These are phyloP conservation scores for Oxyruncus cristatus DNA, from an alignment of 2,113 vertebrate species.

Conservation along the genomic window DNA sequence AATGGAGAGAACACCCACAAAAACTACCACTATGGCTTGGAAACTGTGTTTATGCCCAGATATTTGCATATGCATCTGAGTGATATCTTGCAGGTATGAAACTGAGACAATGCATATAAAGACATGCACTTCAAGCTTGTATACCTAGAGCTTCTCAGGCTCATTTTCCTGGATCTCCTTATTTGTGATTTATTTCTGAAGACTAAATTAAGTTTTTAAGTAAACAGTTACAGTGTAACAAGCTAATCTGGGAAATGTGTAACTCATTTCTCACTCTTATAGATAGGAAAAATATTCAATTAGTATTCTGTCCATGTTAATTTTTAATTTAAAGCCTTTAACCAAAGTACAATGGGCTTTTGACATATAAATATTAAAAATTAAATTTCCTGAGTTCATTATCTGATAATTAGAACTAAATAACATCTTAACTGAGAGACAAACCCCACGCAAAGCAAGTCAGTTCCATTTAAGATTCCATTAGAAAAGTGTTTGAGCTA, in stretches of 20 bases:
- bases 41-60: not conserved
- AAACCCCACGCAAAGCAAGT: constrained; percentile 83
- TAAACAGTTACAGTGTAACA: constrained; percentile 54
- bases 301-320: constrained; percentile 59
- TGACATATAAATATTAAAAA: constrained; percentile 87
- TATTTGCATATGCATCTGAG: not conserved
- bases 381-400: constrained; percentile 87
- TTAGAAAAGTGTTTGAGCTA: constrained; percentile 85
- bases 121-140: not conserved
- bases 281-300: constrained; percentile 33
- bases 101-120: not conserved
- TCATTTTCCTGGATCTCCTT: constrained; percentile 32
- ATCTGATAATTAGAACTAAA: constrained; percentile 92
- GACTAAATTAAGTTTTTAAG: constrained; percentile 59
- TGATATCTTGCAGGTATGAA: not conserved
- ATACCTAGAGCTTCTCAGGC: not conserved
- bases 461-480: constrained; percentile 90
- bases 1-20: not conserved
- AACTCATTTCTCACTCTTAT: constrained; percentile 44
- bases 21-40: not conserved
- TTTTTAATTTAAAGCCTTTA: constrained; percentile 79
- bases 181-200: constrained; percentile 44
- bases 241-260: constrained; percentile 39
- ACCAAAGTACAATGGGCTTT: constrained; percentile 79
- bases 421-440: constrained; percentile 87